Evolutionary conservation across 2,113 vertebrate species (phyloP), one percentile per base, ranked within the genome.

Genomic region (Eulacestoma nigropectus): DNA sequence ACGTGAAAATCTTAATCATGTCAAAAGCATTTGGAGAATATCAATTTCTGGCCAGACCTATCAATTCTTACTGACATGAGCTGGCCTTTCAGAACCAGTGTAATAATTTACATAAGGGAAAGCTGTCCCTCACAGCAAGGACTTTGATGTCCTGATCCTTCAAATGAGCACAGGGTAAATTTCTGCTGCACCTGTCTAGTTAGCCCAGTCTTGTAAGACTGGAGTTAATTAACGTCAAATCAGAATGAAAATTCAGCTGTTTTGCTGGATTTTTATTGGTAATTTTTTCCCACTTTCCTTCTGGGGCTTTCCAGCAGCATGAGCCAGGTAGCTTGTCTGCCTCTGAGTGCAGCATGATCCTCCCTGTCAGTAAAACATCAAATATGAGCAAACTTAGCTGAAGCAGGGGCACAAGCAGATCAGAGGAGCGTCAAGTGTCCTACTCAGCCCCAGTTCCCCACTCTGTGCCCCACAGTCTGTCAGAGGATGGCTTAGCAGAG

Each of bases 1-100:
- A 93, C 32, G 33, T 78, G 86, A 83, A 95, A 94, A 91, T 93
- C 84, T 94, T 95, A 69, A 94, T 95, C 47, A 69, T 53, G 55
- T 70, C 41, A 94, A 96, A 94, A 76, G 15, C 49, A 75, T 69
- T 89, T n/a, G 50, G 39, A 77, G 56, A 92, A 87, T 92, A 84
- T 78, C 80, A 92, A 25, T 84, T 50, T 50, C 65, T 55, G 60
- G 49, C 67, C 32, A 89, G 68, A 57, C n/a, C 57, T 85, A 81
- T 70, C 53, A 87, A 49, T 90, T 96, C 68, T 87, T 90, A 35
- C 33, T 75, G 88, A 57, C 32, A 26, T n/a, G 47, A 83, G 29
- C 35, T 81, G 82, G 75, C 56, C 79, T 81, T 94, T 84, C 64
- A 74, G 70, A 90, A 47, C 68, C 64, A 50, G 16, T 60, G 60